phyloP scores from a whole-genome alignment of 2,888 invertebrate species.

The Cerastoderma edule region DNA sequence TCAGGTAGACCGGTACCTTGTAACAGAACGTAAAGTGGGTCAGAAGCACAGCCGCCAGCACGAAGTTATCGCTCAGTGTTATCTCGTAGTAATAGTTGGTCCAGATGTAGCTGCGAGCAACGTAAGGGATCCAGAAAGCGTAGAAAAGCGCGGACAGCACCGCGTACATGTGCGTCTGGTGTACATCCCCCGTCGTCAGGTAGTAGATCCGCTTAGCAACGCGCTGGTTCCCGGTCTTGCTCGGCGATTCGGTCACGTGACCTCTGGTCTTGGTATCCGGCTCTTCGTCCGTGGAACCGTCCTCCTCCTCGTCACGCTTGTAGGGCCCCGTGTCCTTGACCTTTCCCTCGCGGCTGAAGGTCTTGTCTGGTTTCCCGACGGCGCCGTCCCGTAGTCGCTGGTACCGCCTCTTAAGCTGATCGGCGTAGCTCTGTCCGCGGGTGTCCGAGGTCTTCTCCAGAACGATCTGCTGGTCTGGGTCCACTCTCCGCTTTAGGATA shows the following conservation, averaged over 20 bases:
- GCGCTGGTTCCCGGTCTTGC: slow-evolving; percentile 5
- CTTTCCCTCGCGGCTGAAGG: slow-evolving; percentile 52
- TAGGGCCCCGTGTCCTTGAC: slow-evolving; percentile 54
- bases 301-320: slow-evolving; percentile 46
- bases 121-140: slow-evolving; percentile 68
- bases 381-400: slow-evolving; percentile 65
- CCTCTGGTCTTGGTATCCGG: slow-evolving; percentile 25
- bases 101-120: slow-evolving; percentile 61
- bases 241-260: not conserved
- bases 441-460: slow-evolving; percentile 61
- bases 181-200: slow-evolving; percentile 61
- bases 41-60: slow-evolving; percentile 33
- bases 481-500: slow-evolving; percentile 44
- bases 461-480: slow-evolving; percentile 57
- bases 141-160: slow-evolving; percentile 56
- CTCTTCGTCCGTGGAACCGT: slow-evolving; percentile 57
- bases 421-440: slow-evolving; percentile 66
- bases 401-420: slow-evolving; percentile 63
- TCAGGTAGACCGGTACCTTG: slow-evolving; percentile 44
- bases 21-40: slow-evolving; percentile 41
- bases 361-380: slow-evolving; percentile 55
- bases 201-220: slow-evolving; percentile 50
- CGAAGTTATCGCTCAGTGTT: slow-evolving; percentile 43
- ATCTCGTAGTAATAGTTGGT: slow-evolving; percentile 54
- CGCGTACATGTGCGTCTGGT: slow-evolving; percentile 60